Evolutionary conservation across 2,888 invertebrate genomes (phyloP).

Genomic region (Agonopterix subpropinquella): DNA sequence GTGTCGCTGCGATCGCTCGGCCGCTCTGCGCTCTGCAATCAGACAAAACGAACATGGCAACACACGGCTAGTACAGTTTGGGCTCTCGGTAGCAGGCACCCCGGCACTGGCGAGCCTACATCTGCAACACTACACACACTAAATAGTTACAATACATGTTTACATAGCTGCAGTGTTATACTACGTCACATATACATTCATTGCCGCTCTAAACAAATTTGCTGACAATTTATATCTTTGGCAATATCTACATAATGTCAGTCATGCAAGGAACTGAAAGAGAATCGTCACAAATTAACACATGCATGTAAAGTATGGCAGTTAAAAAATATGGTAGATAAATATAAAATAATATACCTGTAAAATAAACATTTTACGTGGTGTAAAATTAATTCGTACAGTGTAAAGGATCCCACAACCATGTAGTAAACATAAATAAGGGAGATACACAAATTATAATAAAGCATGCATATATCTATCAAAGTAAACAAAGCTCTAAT

Average conservation of each 20-base stretch:
- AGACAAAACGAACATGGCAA: constrained; percentile 71
- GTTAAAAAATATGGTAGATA: constrained; percentile 12
- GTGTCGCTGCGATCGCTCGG: constrained; percentile 37
- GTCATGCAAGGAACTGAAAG: constrained; percentile 49
- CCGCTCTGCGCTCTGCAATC: constrained; percentile 55
- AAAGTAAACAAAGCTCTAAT: too few relatives aligned
- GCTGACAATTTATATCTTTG: not conserved
- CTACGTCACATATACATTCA: not conserved
- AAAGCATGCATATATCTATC: not conserved
- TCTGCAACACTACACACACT: constrained; percentile 73
- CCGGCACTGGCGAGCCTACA: constrained; percentile 54
- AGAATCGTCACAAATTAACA: constrained; percentile 24
- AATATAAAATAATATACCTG: constrained; percentile 28
- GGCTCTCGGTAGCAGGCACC: constrained; percentile 46
- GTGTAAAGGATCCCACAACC: not conserved
- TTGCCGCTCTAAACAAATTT: not conserved
- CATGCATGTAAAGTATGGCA: constrained; percentile 25
- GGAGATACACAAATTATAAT: not conserved
- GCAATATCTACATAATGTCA: not conserved
- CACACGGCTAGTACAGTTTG: constrained; percentile 27
- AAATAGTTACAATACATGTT: constrained; percentile 24
- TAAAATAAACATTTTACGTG: constrained; percentile 32
- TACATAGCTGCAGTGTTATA: constrained; percentile 19
- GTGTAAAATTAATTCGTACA: not conserved
- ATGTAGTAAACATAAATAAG: not conserved